Evolutionary conservation across 2,888 invertebrate species (phyloP).

Genomic region (Buathra laborator): DNA sequence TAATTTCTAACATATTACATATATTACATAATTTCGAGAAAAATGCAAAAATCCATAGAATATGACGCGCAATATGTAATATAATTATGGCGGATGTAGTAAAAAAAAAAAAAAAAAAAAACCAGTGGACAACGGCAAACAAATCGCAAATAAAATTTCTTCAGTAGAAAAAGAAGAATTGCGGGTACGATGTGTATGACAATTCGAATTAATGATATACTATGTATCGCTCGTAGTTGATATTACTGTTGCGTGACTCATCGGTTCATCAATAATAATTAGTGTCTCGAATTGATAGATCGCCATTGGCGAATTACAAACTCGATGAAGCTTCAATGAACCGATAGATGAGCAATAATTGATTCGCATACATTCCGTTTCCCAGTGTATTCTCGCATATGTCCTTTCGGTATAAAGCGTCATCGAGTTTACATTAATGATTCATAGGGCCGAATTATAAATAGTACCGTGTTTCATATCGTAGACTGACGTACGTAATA

Average conservation of each 20-base stretch:
- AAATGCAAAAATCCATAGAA: too few species aligned
- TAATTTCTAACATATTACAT: too few species aligned
- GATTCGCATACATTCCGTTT: slow-evolving; percentile 31
- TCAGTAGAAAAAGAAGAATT: background rate
- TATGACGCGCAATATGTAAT: too few species aligned
- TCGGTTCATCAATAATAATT: slow-evolving; percentile 47
- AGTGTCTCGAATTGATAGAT: slow-evolving; percentile 43
- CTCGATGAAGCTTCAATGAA: slow-evolving; percentile 32
- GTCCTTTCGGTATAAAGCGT: slow-evolving; percentile 36
- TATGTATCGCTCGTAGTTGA: background rate
- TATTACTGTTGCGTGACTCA: background rate
- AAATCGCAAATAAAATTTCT: too few species aligned
- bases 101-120: background rate
- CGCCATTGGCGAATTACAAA: slow-evolving; percentile 42
- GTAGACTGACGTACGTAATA: slow-evolving; percentile 27
- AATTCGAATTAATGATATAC: background rate
- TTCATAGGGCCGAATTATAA: slow-evolving; percentile 33
- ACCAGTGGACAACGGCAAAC: too few species aligned
- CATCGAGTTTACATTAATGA: slow-evolving; percentile 24
- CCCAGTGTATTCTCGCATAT: slow-evolving; percentile 13
- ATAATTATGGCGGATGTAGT: too few species aligned
- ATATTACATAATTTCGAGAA: too few species aligned
- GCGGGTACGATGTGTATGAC: background rate
- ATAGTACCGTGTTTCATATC: slow-evolving; percentile 12
- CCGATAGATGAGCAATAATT: slow-evolving; percentile 46